These are phyloP conservation scores for Trachelus tabidus DNA, from an alignment of 2,888 invertebrate genomes.

Conservation along the genomic window DNA sequence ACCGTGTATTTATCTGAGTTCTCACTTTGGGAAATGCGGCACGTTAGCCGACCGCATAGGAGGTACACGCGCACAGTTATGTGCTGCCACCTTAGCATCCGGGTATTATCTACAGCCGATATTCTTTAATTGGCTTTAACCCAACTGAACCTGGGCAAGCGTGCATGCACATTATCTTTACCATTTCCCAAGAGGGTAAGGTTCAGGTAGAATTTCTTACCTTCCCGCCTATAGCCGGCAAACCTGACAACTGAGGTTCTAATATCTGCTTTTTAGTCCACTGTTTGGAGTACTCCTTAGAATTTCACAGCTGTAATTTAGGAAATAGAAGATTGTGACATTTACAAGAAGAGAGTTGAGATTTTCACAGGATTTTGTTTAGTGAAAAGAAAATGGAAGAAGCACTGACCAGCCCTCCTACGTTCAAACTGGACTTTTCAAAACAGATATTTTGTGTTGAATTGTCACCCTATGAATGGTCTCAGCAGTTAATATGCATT, in stretches of 20 bases:
- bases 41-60: constrained; percentile 44
- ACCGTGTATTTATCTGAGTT: constrained; percentile 33
- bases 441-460: constrained; percentile 71
- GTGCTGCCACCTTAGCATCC: constrained; percentile 26
- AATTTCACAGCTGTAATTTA: background rate
- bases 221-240: background rate
- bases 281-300: background rate
- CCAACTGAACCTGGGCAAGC: no score
- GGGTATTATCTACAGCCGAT: background rate
- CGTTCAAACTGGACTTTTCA: constrained; percentile 67
- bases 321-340: background rate
- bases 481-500: constrained; percentile 73
- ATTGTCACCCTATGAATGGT: constrained; percentile 75
- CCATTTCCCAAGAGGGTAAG: no score
- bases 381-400: constrained; percentile 66
- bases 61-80: constrained; percentile 16
- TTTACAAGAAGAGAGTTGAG: background rate
- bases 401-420: constrained; percentile 57
- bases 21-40: constrained; percentile 45
- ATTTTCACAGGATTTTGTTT: background rate
- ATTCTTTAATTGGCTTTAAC: no score
- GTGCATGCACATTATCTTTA: no score
- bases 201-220: no score
- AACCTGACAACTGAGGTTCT: background rate
- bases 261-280: background rate